Evolutionary conservation across 2,888 invertebrate species (phyloP).

Genomic region (Spodoptera exigua): DNA sequence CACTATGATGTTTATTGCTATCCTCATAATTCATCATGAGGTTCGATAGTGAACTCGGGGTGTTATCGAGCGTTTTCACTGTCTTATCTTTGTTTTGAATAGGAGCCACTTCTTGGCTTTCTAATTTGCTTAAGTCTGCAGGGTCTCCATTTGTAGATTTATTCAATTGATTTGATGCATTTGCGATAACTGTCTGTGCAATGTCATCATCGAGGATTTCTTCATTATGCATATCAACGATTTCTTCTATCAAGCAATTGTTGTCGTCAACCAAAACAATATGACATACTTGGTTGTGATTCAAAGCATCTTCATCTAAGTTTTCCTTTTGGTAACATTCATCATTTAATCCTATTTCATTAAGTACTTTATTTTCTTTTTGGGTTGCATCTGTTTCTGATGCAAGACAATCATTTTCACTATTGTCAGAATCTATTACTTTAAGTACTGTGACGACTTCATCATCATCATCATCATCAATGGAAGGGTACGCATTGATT

Average conservation of each 20-base stretch:
- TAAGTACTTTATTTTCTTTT: conserved; percentile 13
- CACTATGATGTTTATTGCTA: background rate
- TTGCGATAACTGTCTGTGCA: conserved; percentile 6
- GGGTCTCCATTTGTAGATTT: background rate
- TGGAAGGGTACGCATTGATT: no score
- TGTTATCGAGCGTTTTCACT: background rate
- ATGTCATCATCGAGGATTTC: conserved; percentile 35
- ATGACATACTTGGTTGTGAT: conserved; percentile 8
- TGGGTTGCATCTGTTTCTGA: no score
- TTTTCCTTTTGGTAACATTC: background rate
- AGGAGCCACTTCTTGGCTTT: background rate
- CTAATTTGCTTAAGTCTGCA: background rate
- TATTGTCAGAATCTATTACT: background rate
- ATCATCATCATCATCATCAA: background rate
- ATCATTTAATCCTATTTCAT: background rate
- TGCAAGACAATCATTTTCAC: background rate
- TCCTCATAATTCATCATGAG: no score
- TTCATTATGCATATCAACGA: conserved; percentile 25
- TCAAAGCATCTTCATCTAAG: background rate
- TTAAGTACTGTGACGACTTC: conserved; percentile 7
- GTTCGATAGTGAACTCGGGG: conserved; percentile 43
- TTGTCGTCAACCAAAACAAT: background rate
- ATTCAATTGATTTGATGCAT: background rate
- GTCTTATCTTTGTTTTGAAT: background rate
- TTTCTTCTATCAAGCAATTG: conserved; percentile 21